Evolutionary conservation across 2,888 invertebrate species (phyloP).

Genomic region (Lithodes maja): DNA sequence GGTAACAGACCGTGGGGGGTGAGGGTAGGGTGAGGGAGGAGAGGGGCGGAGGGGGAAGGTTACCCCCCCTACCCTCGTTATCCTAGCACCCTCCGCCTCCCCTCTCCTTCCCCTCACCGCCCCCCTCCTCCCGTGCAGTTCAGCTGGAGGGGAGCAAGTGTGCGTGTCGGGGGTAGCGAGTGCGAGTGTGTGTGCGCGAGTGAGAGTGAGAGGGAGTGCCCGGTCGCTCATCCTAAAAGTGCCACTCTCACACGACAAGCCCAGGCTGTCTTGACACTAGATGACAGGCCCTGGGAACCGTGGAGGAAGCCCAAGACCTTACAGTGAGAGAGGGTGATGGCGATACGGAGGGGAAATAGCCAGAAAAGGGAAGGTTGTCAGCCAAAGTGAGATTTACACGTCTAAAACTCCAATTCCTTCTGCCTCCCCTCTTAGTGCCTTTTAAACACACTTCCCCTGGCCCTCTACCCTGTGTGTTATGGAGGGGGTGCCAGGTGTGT

Average conservation of each 20-base stretch:
- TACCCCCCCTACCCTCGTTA: neutral
- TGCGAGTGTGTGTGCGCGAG: conserved; percentile 40
- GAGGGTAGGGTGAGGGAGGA: conserved; percentile 24
- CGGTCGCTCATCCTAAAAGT: neutral
- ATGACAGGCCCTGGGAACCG: neutral
- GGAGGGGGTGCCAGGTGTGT: neutral
- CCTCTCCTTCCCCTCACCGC: neutral
- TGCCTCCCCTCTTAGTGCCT: neutral
- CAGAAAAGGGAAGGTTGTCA: neutral
- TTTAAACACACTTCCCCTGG: neutral
- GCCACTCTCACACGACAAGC: neutral
- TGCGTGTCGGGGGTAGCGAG: conserved; percentile 40
- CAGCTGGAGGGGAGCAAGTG: conserved; percentile 60
- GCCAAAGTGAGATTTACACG: neutral
- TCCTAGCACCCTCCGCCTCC: neutral
- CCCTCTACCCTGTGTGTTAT: neutral
- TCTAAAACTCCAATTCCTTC: neutral
- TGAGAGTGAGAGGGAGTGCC: conserved; percentile 17
- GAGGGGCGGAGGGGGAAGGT: conserved; percentile 38
- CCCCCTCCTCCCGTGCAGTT: conserved; percentile 53
- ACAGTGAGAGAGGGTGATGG: conserved; percentile 5
- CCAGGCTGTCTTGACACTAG: neutral
- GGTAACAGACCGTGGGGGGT: neutral
- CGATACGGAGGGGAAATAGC: neutral
- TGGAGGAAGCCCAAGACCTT: neutral